These are phyloP conservation scores for Delichon dasypus DNA, from an alignment of 2,797 vertebrate genomes.

Conservation along the genomic window DNA sequence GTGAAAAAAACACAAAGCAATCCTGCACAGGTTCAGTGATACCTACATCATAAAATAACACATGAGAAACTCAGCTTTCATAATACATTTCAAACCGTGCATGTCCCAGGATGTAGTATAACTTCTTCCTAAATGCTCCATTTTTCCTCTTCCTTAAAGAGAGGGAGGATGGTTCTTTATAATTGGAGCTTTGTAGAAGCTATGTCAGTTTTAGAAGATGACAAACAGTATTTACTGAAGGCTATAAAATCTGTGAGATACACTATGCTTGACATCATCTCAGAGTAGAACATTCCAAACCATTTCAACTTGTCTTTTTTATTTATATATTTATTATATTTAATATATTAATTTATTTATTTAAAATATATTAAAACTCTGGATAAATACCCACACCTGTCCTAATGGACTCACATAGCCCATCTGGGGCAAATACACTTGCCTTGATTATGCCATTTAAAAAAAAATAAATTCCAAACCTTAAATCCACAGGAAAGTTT, in stretches of 20 bases:
- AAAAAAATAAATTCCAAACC: neutral
- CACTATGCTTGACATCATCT: neutral
- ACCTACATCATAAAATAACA: neutral
- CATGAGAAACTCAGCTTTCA: accelerated
- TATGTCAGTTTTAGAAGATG: neutral
- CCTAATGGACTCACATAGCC: neutral
- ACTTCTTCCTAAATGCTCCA: neutral
- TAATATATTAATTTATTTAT: no score
- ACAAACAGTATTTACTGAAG: neutral
- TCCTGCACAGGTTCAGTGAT: neutral
- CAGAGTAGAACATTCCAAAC: neutral
- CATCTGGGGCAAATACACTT: neutral
- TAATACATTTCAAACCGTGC: neutral
- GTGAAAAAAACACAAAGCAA: neutral
- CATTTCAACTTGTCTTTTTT: neutral
- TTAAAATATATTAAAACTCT: neutral
- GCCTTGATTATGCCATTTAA: neutral
- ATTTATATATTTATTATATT: no score
- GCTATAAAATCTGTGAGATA: neutral
- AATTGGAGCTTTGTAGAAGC: neutral
- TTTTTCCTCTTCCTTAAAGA: neutral
- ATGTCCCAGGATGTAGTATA: accelerated
- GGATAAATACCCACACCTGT: neutral
- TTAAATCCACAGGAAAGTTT: neutral
- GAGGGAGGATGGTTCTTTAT: neutral